Evolutionary conservation across 2,797 vertebrate genomes (phyloP).

Genomic region (Jordanella pulchra): DNA sequence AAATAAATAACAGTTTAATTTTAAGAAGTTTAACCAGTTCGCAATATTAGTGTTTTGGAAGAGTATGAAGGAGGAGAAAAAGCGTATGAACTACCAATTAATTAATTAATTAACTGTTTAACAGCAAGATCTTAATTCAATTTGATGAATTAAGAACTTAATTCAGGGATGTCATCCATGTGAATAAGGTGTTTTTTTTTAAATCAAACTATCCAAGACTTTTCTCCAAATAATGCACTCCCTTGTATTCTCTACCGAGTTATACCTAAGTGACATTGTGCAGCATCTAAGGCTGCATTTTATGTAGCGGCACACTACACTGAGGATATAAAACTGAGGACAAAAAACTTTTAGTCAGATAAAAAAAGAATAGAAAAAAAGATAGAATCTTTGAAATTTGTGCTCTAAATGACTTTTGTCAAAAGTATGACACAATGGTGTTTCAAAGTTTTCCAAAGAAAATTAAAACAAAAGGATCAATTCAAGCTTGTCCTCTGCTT

Average conservation of each 20-base stretch:
- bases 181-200: background rate
- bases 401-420: too few species aligned
- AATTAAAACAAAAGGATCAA: background rate
- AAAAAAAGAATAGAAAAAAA: background rate
- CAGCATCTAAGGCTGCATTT: background rate
- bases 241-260: background rate
- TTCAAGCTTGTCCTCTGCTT: background rate
- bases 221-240: background rate
- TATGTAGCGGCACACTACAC: background rate
- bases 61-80: background rate
- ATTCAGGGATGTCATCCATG: background rate
- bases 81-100: constrained; percentile 12
- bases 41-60: background rate
- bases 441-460: background rate
- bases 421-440: too few species aligned
- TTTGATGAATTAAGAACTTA: too few species aligned
- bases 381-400: background rate
- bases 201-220: background rate
- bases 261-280: background rate
- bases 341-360: background rate
- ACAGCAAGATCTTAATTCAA: background rate
- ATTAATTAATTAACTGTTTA: background rate
- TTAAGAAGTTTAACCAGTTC: too few species aligned
- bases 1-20: background rate
- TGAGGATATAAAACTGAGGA: background rate